Evolutionary conservation across 2,888 invertebrate species (phyloP), one percentile per base, ranked within the genome.

Genomic region (Anticlea derivata): DNA sequence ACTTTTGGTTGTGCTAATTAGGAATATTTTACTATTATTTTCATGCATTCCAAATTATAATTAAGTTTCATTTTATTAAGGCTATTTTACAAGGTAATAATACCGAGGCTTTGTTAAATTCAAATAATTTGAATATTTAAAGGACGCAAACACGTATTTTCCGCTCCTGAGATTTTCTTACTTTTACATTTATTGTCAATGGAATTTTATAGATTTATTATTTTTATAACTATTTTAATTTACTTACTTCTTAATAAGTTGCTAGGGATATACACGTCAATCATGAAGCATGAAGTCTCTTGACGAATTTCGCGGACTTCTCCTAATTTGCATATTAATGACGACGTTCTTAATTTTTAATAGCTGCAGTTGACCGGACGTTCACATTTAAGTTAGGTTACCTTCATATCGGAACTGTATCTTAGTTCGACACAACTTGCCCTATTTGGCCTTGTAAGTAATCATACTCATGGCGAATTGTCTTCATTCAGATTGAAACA

Each of bases 1-100:
- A 11, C 20, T 44, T 39, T 38, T 35, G 53, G 53, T 53, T 53
- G 53, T 48, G 53, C 39, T 38, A 41, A 12, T 7, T 47, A 41
- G 20, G 24, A 10, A 24, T 7, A 17, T 17, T 17, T 17, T 17
- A 2, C 17, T 17, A 20, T 7, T 13, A 34, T 10, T n/a, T n/a
- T n/a, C n/a, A 26, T 30, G 35, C 51, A 51, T 51, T 51, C 51
- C 51, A 49, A 29, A 30, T 41, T 49, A 34, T 35, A 12, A 8
- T 41, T 11, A 39, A 7, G n/a, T 22, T 24, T 29, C 30, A 24
- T 31, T n/a, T 5, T 27, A 22, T 24, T 33, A 4, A 33, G 40
- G 11, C 5, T 26, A 6, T 34, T 23, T 30, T 6, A 24, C 12
- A 29, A 3, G 4, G 4, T 17, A 38, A 12, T 27, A 29, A 30